phyloP scores from a whole-genome alignment of 92 coral and sea anemone species.

The Palythoa grandiflora region DNA sequence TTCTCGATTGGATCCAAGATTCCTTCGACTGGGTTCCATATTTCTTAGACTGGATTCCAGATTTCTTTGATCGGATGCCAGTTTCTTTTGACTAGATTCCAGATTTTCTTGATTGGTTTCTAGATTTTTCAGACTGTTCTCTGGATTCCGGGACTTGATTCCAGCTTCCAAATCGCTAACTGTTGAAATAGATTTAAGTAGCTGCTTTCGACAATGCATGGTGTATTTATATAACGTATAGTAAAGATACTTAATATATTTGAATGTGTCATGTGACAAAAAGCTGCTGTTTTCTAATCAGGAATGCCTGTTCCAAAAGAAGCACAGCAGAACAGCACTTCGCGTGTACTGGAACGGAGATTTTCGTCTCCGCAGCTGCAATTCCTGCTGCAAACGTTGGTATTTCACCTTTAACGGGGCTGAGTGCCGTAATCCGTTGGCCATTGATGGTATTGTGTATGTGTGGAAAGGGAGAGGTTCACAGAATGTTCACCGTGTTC shows the following conservation, averaged over 20 bases:
- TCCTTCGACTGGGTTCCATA: too few species aligned
- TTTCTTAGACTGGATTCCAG: too few species aligned
- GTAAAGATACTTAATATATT: neutral
- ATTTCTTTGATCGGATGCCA: too few species aligned
- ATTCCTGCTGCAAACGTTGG: constrained; percentile 1
- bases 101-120: too few species aligned
- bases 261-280: neutral
- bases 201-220: neutral
- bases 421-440: neutral
- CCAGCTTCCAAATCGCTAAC: neutral
- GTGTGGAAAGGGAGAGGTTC: neutral
- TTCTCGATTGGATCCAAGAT: neutral
- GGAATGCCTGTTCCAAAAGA: neutral
- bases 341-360: neutral
- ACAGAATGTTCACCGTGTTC: neutral
- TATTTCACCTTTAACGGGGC: neutral
- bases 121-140: too few species aligned
- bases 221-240: neutral
- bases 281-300: neutral
- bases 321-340: neutral
- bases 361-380: neutral
- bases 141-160: too few species aligned
- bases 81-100: too few species aligned
- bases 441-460: neutral
- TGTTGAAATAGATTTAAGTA: too few species aligned